A percentile compares a stretch with the other conserved stretches of the same genome.
Evolutionary conservation across 2,113 vertebrate genomes (phyloP).

Genomic region (Numida meleagris): DNA sequence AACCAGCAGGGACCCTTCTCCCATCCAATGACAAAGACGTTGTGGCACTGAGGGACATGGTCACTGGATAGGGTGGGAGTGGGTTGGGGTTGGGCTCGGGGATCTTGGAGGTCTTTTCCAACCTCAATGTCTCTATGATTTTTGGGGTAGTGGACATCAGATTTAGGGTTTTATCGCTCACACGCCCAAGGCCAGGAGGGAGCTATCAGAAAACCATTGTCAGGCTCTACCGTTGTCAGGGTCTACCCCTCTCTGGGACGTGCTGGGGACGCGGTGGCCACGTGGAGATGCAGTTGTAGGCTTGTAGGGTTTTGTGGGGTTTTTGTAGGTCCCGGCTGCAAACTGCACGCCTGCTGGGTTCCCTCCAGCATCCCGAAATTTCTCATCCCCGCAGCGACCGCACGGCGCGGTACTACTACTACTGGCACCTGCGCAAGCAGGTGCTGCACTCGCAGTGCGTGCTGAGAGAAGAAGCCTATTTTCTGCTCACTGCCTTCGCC

Average conservation of each 20-base stretch:
- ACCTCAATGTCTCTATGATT: neutral
- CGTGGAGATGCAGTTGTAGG: accelerated
- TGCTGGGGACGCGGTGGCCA: accelerated
- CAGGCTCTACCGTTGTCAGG: neutral
- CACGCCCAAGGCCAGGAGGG: neutral
- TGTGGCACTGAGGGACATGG: too few relatives aligned
- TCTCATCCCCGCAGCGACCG: constrained; percentile 83
- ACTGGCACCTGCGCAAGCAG: constrained; percentile 98
- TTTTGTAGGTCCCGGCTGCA: neutral
- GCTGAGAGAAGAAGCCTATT: constrained; percentile 94
- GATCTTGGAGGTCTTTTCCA: too few relatives aligned
- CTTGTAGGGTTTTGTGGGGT: accelerated
- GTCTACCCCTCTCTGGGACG: accelerated
- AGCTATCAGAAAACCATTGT: accelerated
- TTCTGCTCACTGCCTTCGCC: constrained; percentile 95
- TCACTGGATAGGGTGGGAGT: too few relatives aligned
- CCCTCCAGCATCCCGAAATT: neutral
- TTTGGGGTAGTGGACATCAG: accelerated
- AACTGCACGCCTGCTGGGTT: neutral
- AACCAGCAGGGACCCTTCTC: neutral
- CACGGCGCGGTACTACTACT: constrained; percentile 93
- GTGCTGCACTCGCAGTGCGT: constrained; percentile 94
- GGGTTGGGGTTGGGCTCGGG: too few relatives aligned
- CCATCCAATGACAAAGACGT: neutral
- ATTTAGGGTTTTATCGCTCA: accelerated